These are phyloP conservation scores for Apocrypta bakeri DNA, from an alignment of 1,140 invertebrate genomes.

Conservation along the genomic window DNA sequence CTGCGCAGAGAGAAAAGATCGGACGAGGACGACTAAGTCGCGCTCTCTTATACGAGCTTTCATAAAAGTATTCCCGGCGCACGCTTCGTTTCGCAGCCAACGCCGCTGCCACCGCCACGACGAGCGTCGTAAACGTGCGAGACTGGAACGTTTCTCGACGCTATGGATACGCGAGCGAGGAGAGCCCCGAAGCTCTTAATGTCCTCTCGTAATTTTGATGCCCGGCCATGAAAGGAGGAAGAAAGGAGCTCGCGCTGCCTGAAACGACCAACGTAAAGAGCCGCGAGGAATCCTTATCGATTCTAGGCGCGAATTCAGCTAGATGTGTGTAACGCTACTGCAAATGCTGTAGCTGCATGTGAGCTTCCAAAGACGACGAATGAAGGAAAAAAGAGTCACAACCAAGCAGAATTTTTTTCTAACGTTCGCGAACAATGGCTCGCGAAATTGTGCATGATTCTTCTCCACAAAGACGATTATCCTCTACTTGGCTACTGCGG, in stretches of 20 bases:
- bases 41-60: slow-evolving; percentile 35
- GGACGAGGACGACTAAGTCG: not conserved
- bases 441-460: slow-evolving; percentile 10
- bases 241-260: slow-evolving; percentile 26
- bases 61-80: slow-evolving; percentile 49
- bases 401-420: not conserved
- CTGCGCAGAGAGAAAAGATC: slow-evolving; percentile 1
- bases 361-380: not conserved
- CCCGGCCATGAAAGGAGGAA: slow-evolving; percentile 51
- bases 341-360: not conserved
- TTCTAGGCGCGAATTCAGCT: slow-evolving; percentile 27
- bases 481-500: not conserved
- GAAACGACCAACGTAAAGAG: slow-evolving; percentile 47
- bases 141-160: slow-evolving; percentile 46
- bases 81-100: slow-evolving; percentile 47
- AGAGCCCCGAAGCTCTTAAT: slow-evolving; percentile 56
- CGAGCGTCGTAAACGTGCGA: slow-evolving; percentile 53
- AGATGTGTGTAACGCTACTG: not conserved
- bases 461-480: not conserved
- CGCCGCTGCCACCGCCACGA: slow-evolving; percentile 22
- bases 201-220: slow-evolving; percentile 64
- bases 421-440: not conserved
- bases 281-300: slow-evolving; percentile 20
- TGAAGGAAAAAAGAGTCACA: not conserved
- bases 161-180: too few relatives aligned